A percentile compares a stretch with the other conserved stretches of the same genome.
Conservation (phyloP, 2,888 invertebrate genomes). For the Arge pagana region DNA sequence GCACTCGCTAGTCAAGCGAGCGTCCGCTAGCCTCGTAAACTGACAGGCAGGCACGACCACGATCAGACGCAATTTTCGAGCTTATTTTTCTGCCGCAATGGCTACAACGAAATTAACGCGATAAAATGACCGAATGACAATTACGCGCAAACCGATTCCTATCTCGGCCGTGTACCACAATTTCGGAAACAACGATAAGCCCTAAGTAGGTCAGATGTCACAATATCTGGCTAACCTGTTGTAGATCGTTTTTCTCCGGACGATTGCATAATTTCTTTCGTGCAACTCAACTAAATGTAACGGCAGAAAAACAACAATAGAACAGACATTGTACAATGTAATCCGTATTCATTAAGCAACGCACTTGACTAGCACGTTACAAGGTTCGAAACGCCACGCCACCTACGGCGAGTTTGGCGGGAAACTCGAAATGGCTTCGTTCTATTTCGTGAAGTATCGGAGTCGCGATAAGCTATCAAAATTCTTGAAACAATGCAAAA, state of each 20-base stretch:
- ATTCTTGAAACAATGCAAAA: no score
- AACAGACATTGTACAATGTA: slow-evolving; percentile 36
- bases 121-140: not conserved
- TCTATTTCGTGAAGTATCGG: no score
- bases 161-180: not conserved
- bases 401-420: slow-evolving; percentile 26
- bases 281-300: slow-evolving; percentile 48
- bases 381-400: slow-evolving; percentile 24
- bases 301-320: slow-evolving; percentile 40
- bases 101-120: not conserved
- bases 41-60: slow-evolving; percentile 12
- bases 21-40: slow-evolving; percentile 55
- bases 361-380: slow-evolving; percentile 53
- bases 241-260: slow-evolving; percentile 43
- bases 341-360: slow-evolving; percentile 48
- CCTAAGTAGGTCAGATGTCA: slow-evolving; percentile 53
- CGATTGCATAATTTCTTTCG: slow-evolving; percentile 49
- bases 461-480: no score
- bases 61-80: not conserved
- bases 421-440: slow-evolving; percentile 28
- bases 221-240: slow-evolving; percentile 41
- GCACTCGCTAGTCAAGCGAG: slow-evolving; percentile 71
- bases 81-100: not conserved
- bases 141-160: not conserved
- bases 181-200: slow-evolving; percentile 10